A percentile compares a stretch with the other conserved stretches of the same genome.
These are phyloP conservation scores for Martes flavigula DNA, from an alignment of 2,797 vertebrate species.

Conservation along the genomic window DNA sequence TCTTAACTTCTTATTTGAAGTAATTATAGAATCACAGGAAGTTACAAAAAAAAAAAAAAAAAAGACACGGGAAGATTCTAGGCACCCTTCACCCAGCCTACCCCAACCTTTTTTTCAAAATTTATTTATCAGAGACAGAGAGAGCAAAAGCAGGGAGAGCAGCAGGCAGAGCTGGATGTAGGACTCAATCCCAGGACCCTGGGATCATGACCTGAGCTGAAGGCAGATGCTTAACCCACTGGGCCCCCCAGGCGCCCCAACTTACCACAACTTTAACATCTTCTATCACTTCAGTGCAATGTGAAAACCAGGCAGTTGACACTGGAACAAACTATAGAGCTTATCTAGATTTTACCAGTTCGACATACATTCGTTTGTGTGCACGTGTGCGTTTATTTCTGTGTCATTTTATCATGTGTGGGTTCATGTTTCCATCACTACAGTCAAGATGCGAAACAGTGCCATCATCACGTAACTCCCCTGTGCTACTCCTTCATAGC, in stretches of 20 bases:
- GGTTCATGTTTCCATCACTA: not conserved
- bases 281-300: not conserved
- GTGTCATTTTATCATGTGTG: not conserved
- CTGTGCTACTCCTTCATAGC: not conserved
- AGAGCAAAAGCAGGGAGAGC: not conserved
- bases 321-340: not conserved
- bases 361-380: not conserved
- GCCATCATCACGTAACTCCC: not conserved
- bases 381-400: not conserved
- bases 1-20: conserved; percentile 1
- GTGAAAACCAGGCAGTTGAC: not conserved
- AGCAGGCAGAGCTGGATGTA: not conserved
- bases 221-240: no score
- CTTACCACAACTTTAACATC: not conserved
- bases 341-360: not conserved
- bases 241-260: not conserved
- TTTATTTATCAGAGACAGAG: not conserved
- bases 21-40: not conserved
- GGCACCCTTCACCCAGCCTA: not conserved
- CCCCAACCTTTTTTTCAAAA: not conserved
- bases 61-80: not conserved
- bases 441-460: not conserved
- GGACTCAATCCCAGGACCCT: not conserved
- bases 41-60: not conserved
- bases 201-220: not conserved